A percentile compares a stretch with the other conserved stretches of the same genome.
Conservation (phyloP, 2,113 vertebrate genomes). For the Trogon melanurus region DNA sequence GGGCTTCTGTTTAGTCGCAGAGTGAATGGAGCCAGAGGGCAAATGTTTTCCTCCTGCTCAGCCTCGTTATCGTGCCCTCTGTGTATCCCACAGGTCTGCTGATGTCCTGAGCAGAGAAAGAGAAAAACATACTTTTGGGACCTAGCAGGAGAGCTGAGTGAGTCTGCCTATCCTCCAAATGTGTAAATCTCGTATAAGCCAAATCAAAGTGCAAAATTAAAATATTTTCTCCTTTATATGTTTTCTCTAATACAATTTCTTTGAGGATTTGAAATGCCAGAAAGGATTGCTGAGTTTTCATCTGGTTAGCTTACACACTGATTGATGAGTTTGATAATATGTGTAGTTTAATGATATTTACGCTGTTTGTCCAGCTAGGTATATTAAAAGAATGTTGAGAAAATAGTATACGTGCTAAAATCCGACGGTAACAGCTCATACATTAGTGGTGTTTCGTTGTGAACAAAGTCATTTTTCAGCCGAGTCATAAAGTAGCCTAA, state of each 20-base stretch:
- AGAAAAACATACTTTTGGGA: neutral
- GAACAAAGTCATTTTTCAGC: constrained; percentile 80
- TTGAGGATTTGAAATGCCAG: constrained; percentile 29
- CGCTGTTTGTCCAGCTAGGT: constrained; percentile 24
- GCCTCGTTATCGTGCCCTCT: neutral
- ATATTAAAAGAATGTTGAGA: constrained; percentile 48
- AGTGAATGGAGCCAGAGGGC: neutral
- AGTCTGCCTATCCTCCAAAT: neutral
- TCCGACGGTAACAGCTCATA: constrained; percentile 68
- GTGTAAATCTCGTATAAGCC: constrained; percentile 45
- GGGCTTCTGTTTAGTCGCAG: neutral
- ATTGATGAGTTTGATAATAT: constrained; percentile 53
- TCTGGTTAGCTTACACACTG: neutral
- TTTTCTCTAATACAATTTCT: constrained; percentile 38
- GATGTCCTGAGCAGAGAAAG: neutral
- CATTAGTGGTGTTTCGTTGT: constrained; percentile 69
- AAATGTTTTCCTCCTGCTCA: neutral
- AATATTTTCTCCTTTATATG: constrained; percentile 30
- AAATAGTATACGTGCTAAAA: constrained; percentile 61
- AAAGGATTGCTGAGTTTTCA: constrained; percentile 51
- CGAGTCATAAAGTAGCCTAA: constrained; percentile 74
- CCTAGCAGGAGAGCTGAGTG: neutral
- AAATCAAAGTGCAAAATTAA: constrained; percentile 46
- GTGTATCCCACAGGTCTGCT: neutral
- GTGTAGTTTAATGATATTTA: constrained; percentile 51